Conservation (phyloP, 1,140 invertebrate genomes). For the Drosophila lini region DNA sequence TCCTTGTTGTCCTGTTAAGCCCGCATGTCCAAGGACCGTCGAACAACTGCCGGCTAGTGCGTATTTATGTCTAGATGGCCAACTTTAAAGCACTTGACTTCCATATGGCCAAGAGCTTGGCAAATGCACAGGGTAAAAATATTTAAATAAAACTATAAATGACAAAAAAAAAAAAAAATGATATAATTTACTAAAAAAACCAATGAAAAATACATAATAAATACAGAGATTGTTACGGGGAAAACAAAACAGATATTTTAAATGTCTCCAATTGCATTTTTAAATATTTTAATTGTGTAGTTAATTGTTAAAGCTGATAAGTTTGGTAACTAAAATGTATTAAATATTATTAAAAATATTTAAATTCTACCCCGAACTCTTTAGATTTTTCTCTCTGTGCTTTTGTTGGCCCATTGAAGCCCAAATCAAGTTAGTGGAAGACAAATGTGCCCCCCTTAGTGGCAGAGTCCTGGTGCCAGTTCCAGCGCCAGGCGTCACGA, state of each 20-base stretch:
- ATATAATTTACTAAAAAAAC: not conserved
- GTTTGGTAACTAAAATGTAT: not conserved
- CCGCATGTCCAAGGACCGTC: slow-evolving; percentile 25
- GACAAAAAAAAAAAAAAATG: too few relatives aligned
- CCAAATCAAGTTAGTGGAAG: slow-evolving; percentile 70
- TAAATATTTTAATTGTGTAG: not conserved
- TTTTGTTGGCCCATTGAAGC: not conserved
- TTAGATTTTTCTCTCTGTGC: not conserved
- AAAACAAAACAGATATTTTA: not conserved
- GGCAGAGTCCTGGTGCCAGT: slow-evolving; percentile 21
- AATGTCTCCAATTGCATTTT: not conserved
- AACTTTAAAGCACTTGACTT: slow-evolving; percentile 32
- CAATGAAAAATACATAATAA: not conserved
- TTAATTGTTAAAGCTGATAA: not conserved
- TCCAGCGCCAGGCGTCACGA: slow-evolving; percentile 50
- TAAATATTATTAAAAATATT: not conserved
- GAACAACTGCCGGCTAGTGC: slow-evolving; percentile 33
- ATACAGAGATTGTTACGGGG: not conserved
- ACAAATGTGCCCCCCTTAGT: slow-evolving; percentile 38
- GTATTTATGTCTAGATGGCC: slow-evolving; percentile 56
- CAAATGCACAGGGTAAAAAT: not conserved
- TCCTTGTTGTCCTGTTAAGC: slow-evolving; percentile 18
- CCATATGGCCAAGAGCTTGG: slow-evolving; percentile 40
- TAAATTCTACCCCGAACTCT: not conserved
- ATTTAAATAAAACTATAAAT: not conserved